A percentile compares a stretch with the other conserved stretches of the same genome.
These are phyloP conservation scores for Euzetes globulus DNA, from an alignment of 2,888 invertebrate species.

Conservation along the genomic window DNA sequence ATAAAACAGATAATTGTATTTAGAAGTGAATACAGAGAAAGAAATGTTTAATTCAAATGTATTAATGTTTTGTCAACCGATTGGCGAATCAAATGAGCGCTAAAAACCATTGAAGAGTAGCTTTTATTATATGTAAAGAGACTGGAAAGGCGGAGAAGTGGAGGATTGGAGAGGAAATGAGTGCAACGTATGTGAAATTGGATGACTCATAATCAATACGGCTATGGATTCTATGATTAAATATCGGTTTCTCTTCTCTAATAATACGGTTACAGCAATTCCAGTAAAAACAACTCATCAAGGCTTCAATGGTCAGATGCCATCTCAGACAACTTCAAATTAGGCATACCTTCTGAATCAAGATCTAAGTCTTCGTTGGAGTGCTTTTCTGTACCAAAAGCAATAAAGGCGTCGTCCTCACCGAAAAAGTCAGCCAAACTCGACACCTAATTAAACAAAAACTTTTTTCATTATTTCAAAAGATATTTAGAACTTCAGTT, in stretches of 20 bases:
- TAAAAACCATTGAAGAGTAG: neutral
- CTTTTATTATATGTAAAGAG: neutral
- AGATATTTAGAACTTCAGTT: neutral
- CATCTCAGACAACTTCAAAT: too few species aligned
- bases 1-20: neutral
- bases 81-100: neutral
- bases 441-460: conserved; percentile 50
- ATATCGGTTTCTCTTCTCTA: neutral
- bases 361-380: conserved; percentile 85
- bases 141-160: neutral
- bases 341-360: conserved; percentile 74
- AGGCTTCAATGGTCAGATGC: neutral
- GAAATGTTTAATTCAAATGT: neutral
- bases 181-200: neutral
- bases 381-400: conserved; percentile 79
- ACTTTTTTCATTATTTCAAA: conserved; percentile 19
- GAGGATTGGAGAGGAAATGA: neutral
- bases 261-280: conserved; percentile 19
- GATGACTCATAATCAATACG: conserved; percentile 27
- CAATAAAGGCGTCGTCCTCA: conserved; percentile 84
- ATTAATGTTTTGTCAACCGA: too few species aligned
- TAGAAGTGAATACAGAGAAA: neutral
- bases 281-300: neutral
- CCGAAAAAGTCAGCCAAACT: conserved; percentile 74
- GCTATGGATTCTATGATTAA: neutral